Evolutionary conservation across 1,140 invertebrate genomes (phyloP).

Genomic region (Macrotrachela quadricornifera): DNA sequence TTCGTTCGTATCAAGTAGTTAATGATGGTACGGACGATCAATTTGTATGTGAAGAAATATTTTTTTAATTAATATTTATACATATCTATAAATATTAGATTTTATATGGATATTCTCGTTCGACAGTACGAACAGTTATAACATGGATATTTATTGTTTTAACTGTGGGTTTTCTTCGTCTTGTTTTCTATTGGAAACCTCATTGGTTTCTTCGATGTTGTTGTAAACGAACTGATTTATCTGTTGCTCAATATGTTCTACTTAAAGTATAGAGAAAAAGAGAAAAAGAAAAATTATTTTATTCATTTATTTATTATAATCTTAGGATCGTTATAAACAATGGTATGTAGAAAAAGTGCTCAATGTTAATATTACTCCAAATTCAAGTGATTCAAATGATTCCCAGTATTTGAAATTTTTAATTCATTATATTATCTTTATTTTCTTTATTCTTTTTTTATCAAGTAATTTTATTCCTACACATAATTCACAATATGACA

Average conservation of each 20-base stretch:
- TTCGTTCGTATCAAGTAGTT: not conserved
- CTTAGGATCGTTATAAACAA: conserved; percentile 4
- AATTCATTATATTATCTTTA: not conserved
- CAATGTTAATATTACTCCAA: not conserved
- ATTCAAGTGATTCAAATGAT: not conserved
- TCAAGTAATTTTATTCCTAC: not conserved
- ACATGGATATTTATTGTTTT: conserved; percentile 43
- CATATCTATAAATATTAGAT: conserved; percentile 7
- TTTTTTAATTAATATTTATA: not conserved
- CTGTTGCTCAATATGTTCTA: conserved; percentile 50
- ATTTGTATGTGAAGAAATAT: conserved; percentile 1
- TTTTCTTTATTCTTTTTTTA: not conserved
- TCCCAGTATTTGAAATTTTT: not conserved
- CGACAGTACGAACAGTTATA: conserved; percentile 31
- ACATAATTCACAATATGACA: not conserved
- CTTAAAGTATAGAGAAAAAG: conserved; percentile 45
- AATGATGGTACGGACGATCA: conserved; percentile 9
- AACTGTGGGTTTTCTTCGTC: conserved; percentile 48
- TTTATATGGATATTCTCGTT: conserved; percentile 36
- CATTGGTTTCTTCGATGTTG: conserved; percentile 51
- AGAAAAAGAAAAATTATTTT: conserved; percentile 18
- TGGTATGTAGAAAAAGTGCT: conserved; percentile 1
- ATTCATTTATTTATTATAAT: too few relatives aligned
- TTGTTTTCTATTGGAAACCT: conserved; percentile 68
- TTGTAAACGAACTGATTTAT: conserved; percentile 43